Conservation (phyloP, 2,888 invertebrate species). For the Noctua janthe region DNA sequence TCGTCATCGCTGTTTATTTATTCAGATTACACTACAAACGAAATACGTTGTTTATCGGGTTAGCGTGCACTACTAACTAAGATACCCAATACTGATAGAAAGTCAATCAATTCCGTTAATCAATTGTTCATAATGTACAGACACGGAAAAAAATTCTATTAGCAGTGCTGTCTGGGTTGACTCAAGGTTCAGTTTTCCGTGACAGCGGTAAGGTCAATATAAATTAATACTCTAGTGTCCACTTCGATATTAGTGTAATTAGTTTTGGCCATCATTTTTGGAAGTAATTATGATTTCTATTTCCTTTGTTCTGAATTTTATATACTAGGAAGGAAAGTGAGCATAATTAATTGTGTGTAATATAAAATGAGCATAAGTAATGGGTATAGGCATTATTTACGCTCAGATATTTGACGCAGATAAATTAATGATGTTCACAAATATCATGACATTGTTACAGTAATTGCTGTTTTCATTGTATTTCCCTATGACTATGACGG, state of each 20-base stretch:
- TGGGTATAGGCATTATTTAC: neutral
- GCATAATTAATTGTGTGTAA: conserved; percentile 3
- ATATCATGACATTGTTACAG: neutral
- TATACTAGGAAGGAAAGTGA: conserved; percentile 5
- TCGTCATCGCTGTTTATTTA: conserved; percentile 43
- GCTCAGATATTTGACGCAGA: neutral
- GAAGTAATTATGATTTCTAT: conserved; percentile 31
- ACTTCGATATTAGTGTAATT: conserved; percentile 37
- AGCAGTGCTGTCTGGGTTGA: conserved; percentile 19
- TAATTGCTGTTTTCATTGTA: neutral
- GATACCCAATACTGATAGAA: conserved; percentile 56
- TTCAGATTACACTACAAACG: conserved; percentile 38
- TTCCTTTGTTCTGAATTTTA: conserved; percentile 13
- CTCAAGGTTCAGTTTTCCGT: conserved; percentile 51
- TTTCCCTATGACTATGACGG: neutral
- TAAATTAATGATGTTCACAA: neutral
- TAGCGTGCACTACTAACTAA: conserved; percentile 48
- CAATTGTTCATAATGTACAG: conserved; percentile 55
- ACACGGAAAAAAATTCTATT: conserved; percentile 53
- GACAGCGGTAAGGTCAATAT: conserved; percentile 43
- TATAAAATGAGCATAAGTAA: neutral
- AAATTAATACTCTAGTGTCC: conserved; percentile 50
- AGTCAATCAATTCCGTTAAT: conserved; percentile 60
- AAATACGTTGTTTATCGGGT: conserved; percentile 38
- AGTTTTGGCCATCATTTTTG: conserved; percentile 20